Percentiles rank a stretch among this genome's conserved stretches.
Conservation (phyloP, 2,113 vertebrate species). For the Oryctolagus cuniculus region DNA sequence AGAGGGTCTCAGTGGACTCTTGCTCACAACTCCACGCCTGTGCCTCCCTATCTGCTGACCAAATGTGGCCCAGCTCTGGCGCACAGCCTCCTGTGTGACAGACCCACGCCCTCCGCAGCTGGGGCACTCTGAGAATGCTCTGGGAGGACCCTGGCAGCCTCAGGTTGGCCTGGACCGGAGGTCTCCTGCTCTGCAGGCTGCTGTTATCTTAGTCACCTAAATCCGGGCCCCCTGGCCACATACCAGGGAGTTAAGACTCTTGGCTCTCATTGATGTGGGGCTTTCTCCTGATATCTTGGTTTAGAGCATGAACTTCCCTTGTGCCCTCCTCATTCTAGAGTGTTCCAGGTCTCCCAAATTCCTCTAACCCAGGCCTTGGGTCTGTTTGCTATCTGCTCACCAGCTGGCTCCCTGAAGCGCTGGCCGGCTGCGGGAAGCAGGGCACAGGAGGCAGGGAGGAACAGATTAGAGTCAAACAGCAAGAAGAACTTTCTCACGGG, state of each 20-base stretch:
- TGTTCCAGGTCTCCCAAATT: neutral
- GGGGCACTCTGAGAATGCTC: neutral
- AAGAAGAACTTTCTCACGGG: conserved; percentile 21
- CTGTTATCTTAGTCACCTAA: neutral
- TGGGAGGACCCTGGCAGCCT: neutral
- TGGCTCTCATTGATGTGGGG: conserved; percentile 4
- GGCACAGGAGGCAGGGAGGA: neutral
- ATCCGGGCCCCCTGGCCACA: neutral
- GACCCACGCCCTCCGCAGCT: neutral
- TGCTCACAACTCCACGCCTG: neutral
- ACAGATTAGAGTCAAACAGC: conserved; percentile 2
- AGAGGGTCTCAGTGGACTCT: conserved; percentile 8
- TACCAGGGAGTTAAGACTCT: conserved; percentile 14
- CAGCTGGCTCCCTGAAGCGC: conserved; percentile 34
- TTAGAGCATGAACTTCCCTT: neutral
- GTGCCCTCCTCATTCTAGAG: neutral
- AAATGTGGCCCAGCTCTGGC: neutral
- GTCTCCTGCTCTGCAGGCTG: neutral
- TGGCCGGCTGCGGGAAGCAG: neutral
- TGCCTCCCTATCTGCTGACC: neutral
- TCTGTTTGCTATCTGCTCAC: conserved; percentile 23
- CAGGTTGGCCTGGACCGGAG: neutral
- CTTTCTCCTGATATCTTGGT: conserved; percentile 49
- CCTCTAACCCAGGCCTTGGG: neutral
- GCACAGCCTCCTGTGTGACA: neutral